These are phyloP conservation scores for Acrocephalus kingi DNA, from an alignment of 2,113 vertebrate genomes.

Conservation along the genomic window DNA sequence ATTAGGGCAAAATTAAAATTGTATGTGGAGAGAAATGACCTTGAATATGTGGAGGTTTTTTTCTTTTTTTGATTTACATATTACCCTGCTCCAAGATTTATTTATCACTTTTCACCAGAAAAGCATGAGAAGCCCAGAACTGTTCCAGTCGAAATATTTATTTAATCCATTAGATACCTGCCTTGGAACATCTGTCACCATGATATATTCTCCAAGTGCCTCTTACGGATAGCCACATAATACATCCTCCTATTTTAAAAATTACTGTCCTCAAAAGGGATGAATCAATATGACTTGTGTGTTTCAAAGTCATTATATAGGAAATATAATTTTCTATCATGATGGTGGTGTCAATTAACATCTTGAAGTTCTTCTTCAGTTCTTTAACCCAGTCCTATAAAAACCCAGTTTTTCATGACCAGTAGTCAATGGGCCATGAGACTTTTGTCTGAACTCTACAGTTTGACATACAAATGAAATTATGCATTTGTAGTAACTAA, in stretches of 20 bases:
- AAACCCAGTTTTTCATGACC: not conserved
- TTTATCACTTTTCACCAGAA: not conserved
- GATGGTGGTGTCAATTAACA: not conserved
- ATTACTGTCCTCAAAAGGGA: not conserved
- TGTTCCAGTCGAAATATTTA: not conserved
- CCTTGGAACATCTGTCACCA: not conserved
- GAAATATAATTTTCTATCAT: not conserved
- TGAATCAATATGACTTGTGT: not conserved
- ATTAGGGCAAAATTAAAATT: not conserved
- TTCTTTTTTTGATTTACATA: not conserved
- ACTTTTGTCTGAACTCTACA: not conserved
- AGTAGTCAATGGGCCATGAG: not conserved
- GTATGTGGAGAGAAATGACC: not conserved
- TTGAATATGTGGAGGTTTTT: not conserved
- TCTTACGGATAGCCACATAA: fast-evolving
- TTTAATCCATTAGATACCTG: not conserved
- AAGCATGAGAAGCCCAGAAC: not conserved
- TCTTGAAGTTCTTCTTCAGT: not conserved
- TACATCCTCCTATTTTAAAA: not conserved
- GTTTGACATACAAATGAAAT: not conserved
- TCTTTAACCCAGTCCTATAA: not conserved
- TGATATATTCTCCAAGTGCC: not conserved
- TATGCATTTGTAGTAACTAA: not conserved
- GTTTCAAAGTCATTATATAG: not conserved
- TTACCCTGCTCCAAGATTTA: not conserved